Evolutionary conservation across 2,797 vertebrate species (phyloP).

Genomic region (Tokudaia muenninki): DNA sequence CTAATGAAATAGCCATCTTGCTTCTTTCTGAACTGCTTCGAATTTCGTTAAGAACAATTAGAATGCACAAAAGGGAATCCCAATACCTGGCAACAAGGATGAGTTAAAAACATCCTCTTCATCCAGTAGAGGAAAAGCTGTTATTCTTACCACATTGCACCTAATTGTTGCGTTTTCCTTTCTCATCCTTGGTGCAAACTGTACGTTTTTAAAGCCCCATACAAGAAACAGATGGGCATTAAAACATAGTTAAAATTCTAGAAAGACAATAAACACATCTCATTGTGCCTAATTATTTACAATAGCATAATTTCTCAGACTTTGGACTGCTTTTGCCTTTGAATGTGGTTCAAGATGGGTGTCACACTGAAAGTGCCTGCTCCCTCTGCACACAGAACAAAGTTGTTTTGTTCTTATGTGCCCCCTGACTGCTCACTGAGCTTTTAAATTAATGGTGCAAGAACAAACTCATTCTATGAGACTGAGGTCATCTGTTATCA

Average conservation of each 20-base stretch:
- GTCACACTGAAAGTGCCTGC: constrained; percentile 71
- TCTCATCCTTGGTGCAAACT: background rate
- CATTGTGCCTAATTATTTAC: constrained; percentile 77
- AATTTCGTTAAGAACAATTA: background rate
- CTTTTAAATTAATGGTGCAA: constrained; percentile 83
- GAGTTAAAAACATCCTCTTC: background rate
- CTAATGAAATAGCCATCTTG: background rate
- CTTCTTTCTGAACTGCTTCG: background rate
- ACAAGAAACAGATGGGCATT: constrained; percentile 29
- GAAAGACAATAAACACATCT: constrained; percentile 34
- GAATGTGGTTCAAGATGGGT: constrained; percentile 77
- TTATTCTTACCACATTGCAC: background rate
- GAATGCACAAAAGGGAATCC: background rate
- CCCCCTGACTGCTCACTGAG: constrained; percentile 81
- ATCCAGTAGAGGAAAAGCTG: background rate
- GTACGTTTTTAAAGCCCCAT: constrained; percentile 52
- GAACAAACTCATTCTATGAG: constrained; percentile 84
- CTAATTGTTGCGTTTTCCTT: background rate
- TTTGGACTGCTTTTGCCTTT: background rate
- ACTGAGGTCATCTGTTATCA: constrained; percentile 86
- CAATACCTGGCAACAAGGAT: background rate
- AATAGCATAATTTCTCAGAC: constrained; percentile 62
- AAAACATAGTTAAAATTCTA: constrained; percentile 28
- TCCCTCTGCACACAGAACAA: constrained; percentile 76
- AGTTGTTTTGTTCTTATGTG: constrained; percentile 86